A percentile compares a stretch with the other conserved stretches of the same genome.
phyloP scores from a whole-genome alignment of 2,113 vertebrate genomes.

The Zeus faber region DNA sequence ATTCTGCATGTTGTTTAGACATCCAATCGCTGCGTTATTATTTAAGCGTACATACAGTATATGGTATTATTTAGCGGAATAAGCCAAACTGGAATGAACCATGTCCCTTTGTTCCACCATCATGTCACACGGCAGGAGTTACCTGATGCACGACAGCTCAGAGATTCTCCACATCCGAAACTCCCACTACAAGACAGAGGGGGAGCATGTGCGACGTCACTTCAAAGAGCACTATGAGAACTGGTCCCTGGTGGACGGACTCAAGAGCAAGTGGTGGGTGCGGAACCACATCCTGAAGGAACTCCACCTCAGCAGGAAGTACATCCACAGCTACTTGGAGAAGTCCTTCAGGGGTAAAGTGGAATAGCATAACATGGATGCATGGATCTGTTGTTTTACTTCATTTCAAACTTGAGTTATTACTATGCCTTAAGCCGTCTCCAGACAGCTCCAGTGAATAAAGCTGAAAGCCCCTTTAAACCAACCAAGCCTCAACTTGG shows the following conservation, averaged over 20 bases:
- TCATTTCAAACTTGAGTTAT: no score
- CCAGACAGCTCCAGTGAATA: no score
- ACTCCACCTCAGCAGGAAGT: conserved; percentile 70
- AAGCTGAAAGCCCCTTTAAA: no score
- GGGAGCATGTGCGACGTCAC: conserved; percentile 69
- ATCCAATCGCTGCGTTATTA: no score
- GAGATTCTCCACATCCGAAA: conserved; percentile 80
- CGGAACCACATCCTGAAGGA: conserved; percentile 77
- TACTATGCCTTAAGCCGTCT: no score
- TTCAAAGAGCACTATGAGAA: conserved; percentile 84
- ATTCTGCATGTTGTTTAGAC: no score
- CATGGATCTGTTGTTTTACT: background rate
- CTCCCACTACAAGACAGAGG: conserved; percentile 76
- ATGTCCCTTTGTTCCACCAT: background rate
- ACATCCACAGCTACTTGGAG: conserved; percentile 82
- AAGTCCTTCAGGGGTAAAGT: conserved; percentile 78
- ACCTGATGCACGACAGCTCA: conserved; percentile 79
- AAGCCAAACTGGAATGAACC: no score
- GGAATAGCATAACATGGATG: background rate
- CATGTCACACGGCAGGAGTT: conserved; percentile 60
- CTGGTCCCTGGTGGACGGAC: conserved; percentile 80
- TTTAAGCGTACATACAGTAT: no score
- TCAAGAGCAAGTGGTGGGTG: conserved; percentile 88
- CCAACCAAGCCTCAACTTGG: no score
- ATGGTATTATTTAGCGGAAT: no score